Base-by-base conservation (phyloP, 2,888 invertebrate genomes). In the Hedya salicella region DNA sequence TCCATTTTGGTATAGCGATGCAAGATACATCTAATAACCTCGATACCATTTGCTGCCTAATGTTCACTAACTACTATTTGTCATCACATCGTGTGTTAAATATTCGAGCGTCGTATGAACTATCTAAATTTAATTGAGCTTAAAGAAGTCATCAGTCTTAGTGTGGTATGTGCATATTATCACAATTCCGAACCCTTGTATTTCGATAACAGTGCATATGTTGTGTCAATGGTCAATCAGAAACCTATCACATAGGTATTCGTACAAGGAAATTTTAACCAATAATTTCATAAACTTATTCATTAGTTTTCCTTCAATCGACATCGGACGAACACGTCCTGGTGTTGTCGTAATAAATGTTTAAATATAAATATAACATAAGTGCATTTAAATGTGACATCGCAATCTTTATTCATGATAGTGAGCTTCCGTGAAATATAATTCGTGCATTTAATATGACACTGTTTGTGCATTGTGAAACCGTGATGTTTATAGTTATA, bases 301-400 rank as follows among this genome's bases (percentile, higher is more conserved):
- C 70, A 71, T 77, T 74, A 79, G 82, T 85, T 83, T 82, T 84
- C 83, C 83, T 85, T 69, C 70, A 74, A 71, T 68, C 66, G 14
- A 60, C 62, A 64, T 54, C 50, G 68, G 50, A 67, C 67, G 62
- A 53, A 71, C 77, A 73, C 70, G 72, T 72, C 68, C 74, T 57
- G 39, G 32, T 32, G 14, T 16, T 36, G 40, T 53, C 9, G 42
- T 49, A 42, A 59, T 53, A 53, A 40, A 63, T 64, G n/a, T n/a
- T n/a, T n/a, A 54, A 30, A 11, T 57, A 46, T 32, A 57, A 56
- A 50, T 44, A 53, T 59, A 65, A 46, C 36, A 65, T 30, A 36
- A 46, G 53, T 65, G 46, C 46, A 52, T 60, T 46, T 65, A 59
- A 50, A 52, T 60, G 42, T 57, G 42, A 19, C 65, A 59, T 60